phyloP scores from a whole-genome alignment of 2,797 vertebrate genomes.

The Bovichtus variegatus region DNA sequence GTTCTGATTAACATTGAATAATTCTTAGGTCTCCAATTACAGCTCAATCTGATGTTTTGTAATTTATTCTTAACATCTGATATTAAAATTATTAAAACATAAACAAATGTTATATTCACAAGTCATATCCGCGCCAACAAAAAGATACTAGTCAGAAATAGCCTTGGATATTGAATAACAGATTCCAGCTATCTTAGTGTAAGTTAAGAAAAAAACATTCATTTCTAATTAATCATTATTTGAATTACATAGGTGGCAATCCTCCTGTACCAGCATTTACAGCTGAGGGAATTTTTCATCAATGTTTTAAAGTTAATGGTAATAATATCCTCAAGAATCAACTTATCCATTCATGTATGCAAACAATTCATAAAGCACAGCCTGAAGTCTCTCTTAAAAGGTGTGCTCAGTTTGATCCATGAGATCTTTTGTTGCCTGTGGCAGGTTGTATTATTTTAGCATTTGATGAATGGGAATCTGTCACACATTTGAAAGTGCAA shows the following conservation, averaged over 20 bases:
- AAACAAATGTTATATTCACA: not conserved
- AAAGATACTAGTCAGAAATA: not conserved
- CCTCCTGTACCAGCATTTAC: not conserved
- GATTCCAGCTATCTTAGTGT: not conserved
- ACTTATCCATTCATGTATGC: slow-evolving; percentile 40
- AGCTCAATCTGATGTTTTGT: not conserved
- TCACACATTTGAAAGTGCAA: slow-evolving; percentile 58
- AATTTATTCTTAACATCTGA: slow-evolving; percentile 2
- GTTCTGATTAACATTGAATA: slow-evolving; percentile 21
- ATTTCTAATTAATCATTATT: not conserved
- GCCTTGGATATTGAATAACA: not conserved
- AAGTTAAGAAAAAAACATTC: not conserved
- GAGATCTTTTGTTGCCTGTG: slow-evolving; percentile 58
- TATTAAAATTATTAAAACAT: too few species aligned
- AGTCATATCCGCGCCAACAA: not conserved
- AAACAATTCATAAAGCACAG: slow-evolving; percentile 40
- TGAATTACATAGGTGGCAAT: slow-evolving; percentile 1
- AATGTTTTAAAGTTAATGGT: slow-evolving; percentile 16
- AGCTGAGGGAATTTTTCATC: not conserved
- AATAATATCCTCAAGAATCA: slow-evolving; percentile 28
- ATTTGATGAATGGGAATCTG: slow-evolving; percentile 75
- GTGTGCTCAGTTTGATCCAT: slow-evolving; percentile 66
- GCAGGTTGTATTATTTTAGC: slow-evolving; percentile 70
- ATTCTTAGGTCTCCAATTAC: slow-evolving; percentile 6
- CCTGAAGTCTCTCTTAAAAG: slow-evolving; percentile 20